Conservation (phyloP, 2,113 vertebrate species). For the Vulpes vulpes region DNA sequence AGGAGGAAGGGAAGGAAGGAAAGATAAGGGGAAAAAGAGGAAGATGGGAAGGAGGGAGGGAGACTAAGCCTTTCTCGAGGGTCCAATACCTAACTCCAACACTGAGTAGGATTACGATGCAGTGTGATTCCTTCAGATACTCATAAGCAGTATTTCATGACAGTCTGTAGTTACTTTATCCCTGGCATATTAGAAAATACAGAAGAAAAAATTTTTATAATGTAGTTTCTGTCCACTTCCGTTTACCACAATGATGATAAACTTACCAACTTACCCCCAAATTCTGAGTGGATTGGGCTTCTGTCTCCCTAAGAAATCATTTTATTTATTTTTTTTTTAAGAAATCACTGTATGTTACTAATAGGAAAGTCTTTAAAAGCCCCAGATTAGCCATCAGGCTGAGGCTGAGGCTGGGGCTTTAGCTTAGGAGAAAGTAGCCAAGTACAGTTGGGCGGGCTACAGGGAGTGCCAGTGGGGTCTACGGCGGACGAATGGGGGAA, state of each 20-base stretch:
- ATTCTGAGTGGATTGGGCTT: neutral
- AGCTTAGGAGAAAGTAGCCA: neutral
- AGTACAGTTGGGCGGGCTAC: neutral
- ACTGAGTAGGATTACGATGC: neutral
- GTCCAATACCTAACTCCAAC: neutral
- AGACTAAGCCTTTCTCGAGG: neutral
- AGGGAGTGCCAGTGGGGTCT: no score
- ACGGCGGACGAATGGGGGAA: neutral
- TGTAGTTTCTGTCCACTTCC: constrained; percentile 25
- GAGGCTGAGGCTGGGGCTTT: neutral
- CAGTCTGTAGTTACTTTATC: constrained; percentile 27
- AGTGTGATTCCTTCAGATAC: neutral
- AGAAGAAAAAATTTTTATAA: neutral
- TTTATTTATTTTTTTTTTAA: neutral
- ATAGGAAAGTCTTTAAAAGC: neutral
- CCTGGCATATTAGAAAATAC: neutral
- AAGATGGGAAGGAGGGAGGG: no score
- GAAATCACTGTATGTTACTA: constrained; percentile 3
- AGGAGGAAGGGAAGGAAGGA: no score
- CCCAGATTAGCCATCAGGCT: neutral
- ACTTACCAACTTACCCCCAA: neutral
- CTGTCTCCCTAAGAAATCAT: neutral
- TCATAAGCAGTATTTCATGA: neutral
- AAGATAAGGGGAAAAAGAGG: accelerated
- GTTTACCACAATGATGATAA: constrained; percentile 11